These are phyloP conservation scores for Hippocampus mohnikei DNA, from an alignment of 2,113 vertebrate species.

Conservation along the genomic window DNA sequence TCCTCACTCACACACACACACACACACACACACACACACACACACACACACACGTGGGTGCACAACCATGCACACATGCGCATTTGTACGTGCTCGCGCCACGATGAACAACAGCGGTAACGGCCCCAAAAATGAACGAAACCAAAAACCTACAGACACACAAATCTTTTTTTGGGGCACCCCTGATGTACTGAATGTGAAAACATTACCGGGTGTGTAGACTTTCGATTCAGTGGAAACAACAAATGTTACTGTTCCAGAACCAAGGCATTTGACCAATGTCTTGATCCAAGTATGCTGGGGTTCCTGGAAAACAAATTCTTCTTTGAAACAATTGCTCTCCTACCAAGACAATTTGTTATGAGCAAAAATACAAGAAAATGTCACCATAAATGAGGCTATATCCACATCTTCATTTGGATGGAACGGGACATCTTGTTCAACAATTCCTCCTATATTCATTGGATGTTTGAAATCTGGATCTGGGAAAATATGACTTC, in stretches of 20 bases:
- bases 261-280: constrained; percentile 47
- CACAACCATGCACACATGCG: too few relatives aligned
- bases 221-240: constrained; percentile 46
- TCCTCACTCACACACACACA: too few relatives aligned
- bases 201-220: constrained; percentile 54
- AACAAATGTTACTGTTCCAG: constrained; percentile 58
- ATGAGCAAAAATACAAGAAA: not conserved
- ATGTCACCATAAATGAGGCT: constrained; percentile 55
- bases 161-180: too few relatives aligned
- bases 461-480: constrained; percentile 40
- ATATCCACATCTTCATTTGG: constrained; percentile 46
- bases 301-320: constrained; percentile 45
- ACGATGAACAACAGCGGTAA: too few relatives aligned
- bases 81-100: too few relatives aligned
- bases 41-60: too few relatives aligned
- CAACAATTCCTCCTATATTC: constrained; percentile 32
- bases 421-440: constrained; percentile 50
- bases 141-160: too few relatives aligned
- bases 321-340: not conserved
- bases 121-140: too few relatives aligned
- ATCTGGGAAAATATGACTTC: constrained; percentile 23
- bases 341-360: not conserved
- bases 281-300: constrained; percentile 54
- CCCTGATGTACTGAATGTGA: too few relatives aligned
- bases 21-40: too few relatives aligned